Conservation (phyloP, 2,888 invertebrate genomes). For the Calephelis perditalis region DNA sequence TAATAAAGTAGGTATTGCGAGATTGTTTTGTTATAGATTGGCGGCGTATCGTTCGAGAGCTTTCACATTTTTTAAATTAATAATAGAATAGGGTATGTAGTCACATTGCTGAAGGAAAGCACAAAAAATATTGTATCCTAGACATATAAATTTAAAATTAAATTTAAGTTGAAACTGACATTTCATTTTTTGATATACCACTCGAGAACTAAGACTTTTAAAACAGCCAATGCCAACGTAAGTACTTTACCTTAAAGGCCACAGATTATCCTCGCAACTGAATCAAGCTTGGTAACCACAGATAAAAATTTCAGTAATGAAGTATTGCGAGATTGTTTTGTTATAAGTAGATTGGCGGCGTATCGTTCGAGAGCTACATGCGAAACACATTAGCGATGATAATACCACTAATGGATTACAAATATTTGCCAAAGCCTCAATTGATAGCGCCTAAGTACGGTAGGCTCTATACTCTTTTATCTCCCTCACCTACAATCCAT, state of each 20-base stretch:
- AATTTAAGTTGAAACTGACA: too few relatives aligned
- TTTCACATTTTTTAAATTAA: too few relatives aligned
- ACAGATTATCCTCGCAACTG: background rate
- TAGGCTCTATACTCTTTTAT: slow-evolving; percentile 19
- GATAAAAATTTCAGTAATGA: slow-evolving; percentile 20
- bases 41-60: slow-evolving; percentile 7
- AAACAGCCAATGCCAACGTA: too few relatives aligned
- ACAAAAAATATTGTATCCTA: too few relatives aligned
- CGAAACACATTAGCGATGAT: slow-evolving; percentile 52
- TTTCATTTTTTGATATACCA: too few relatives aligned
- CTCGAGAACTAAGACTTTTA: too few relatives aligned
- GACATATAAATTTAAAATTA: too few relatives aligned
- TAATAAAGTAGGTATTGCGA: slow-evolving; percentile 13
- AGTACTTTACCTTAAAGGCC: too few relatives aligned
- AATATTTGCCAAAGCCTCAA: slow-evolving; percentile 44
- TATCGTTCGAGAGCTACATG: slow-evolving; percentile 38
- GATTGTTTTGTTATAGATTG: slow-evolving; percentile 15
- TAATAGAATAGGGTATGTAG: too few relatives aligned
- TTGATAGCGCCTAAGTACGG: slow-evolving; percentile 33
- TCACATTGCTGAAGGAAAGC: too few relatives aligned
- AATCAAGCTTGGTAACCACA: slow-evolving; percentile 10
- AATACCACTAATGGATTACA: slow-evolving; percentile 50
- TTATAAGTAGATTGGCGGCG: slow-evolving; percentile 15
- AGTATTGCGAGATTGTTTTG: slow-evolving; percentile 14
- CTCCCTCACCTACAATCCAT: slow-evolving; percentile 25